Percentiles rank a stretch among this genome's conserved stretches.
These are phyloP conservation scores for Edolisoma coerulescens DNA, from an alignment of 2,113 vertebrate genomes.

Conservation along the genomic window DNA sequence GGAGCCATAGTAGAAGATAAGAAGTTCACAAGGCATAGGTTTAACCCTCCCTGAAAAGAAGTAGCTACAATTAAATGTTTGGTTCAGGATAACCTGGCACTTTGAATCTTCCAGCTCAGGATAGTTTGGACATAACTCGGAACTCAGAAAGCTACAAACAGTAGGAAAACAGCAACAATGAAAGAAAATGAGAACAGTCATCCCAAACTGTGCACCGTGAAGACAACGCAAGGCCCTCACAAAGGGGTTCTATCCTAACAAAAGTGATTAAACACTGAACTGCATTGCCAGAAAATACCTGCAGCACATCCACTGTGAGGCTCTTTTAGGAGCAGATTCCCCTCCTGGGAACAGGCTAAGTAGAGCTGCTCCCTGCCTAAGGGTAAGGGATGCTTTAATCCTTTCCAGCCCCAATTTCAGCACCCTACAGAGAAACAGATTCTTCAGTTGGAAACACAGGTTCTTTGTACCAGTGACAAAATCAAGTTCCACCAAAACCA, in stretches of 20 bases:
- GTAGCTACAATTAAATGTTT: background rate
- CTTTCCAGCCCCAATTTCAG: background rate
- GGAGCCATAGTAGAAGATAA: background rate
- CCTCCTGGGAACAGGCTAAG: background rate
- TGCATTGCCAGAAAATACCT: background rate
- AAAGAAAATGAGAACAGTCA: background rate
- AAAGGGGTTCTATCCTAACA: background rate
- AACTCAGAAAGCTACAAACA: background rate
- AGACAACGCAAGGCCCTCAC: background rate
- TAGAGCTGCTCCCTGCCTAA: constrained; percentile 3
- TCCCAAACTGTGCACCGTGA: background rate
- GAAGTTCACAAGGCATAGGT: background rate
- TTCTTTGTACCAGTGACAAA: background rate
- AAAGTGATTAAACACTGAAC: background rate
- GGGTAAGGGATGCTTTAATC: background rate
- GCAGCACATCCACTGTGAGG: background rate
- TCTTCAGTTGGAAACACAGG: background rate
- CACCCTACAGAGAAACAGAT: background rate
- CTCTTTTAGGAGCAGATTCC: background rate
- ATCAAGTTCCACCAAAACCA: background rate
- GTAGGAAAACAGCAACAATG: accelerated
- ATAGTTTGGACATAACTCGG: background rate
- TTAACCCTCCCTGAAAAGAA: background rate
- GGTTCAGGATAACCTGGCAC: background rate
- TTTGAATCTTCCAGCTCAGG: background rate